Evolutionary conservation across 1,140 invertebrate genomes (phyloP).

Genomic region (Amyelois transitella): DNA sequence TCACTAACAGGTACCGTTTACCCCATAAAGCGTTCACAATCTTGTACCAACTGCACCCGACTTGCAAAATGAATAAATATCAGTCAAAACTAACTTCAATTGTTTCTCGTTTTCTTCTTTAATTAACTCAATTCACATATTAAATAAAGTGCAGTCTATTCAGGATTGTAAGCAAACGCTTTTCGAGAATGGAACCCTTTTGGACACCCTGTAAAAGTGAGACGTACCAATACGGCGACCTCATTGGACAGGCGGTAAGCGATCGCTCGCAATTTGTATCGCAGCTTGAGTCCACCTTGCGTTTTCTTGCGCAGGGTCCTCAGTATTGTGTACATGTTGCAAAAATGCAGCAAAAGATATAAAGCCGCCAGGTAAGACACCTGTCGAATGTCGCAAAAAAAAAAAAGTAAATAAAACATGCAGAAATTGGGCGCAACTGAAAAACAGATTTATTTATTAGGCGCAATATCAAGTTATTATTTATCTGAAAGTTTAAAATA

Average conservation of each 20-base stretch:
- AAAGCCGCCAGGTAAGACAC: slow-evolving; percentile 83
- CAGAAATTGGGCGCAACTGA: slow-evolving; percentile 31
- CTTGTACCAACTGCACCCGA: neutral
- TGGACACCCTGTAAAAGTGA: neutral
- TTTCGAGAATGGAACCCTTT: neutral
- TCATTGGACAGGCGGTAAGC: slow-evolving; percentile 67
- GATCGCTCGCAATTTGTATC: slow-evolving; percentile 68
- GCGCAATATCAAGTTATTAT: slow-evolving; percentile 9
- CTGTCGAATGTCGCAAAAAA: slow-evolving; percentile 55
- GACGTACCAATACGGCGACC: slow-evolving; percentile 62
- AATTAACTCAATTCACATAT: neutral
- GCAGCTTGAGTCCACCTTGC: slow-evolving; percentile 76
- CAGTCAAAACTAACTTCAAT: too few species aligned
- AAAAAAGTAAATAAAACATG: slow-evolving; percentile 43
- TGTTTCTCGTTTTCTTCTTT: too few species aligned
- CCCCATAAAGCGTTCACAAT: neutral
- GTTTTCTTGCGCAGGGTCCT: slow-evolving; percentile 93
- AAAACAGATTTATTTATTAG: slow-evolving; percentile 41
- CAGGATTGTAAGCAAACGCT: neutral
- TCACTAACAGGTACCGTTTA: neutral
- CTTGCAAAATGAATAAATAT: neutral
- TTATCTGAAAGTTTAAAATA: neutral
- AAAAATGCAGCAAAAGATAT: slow-evolving; percentile 91
- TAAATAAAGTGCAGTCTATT: neutral
- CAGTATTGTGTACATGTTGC: slow-evolving; percentile 88